Evolutionary conservation across 2,888 invertebrate species (phyloP).

Genomic region (Linyphia triangularis): DNA sequence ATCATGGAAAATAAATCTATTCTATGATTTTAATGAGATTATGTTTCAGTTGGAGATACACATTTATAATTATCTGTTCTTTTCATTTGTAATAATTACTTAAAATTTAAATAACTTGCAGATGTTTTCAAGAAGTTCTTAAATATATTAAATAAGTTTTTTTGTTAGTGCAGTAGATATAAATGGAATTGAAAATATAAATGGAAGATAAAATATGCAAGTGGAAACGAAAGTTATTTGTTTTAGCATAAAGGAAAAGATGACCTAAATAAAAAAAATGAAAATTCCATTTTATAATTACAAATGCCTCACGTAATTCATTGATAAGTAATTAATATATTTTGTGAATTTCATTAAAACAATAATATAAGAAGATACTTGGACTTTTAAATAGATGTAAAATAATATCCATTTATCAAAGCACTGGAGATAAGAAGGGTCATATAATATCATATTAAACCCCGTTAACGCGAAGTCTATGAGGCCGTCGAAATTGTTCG

Average conservation of each 20-base stretch:
- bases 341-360: no score
- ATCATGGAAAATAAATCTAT: background rate
- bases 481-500: no score
- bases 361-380: no score
- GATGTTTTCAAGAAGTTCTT: background rate
- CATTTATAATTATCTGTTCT: background rate
- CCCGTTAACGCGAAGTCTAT: no score
- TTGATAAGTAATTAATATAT: no score
- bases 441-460: no score
- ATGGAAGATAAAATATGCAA: background rate
- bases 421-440: no score
- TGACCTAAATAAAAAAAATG: no score
- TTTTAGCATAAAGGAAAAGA: background rate
- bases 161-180: background rate
- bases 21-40: background rate
- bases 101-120: background rate
- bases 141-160: background rate
- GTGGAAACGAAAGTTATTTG: background rate
- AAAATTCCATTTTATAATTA: no score
- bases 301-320: no score
- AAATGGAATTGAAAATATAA: background rate
- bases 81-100: background rate
- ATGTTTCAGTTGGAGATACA: background rate
- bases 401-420: no score
- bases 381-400: no score